Percentiles rank a stretch among this genome's conserved stretches.
Evolutionary conservation across 1,140 invertebrate genomes (phyloP).

Genomic region (Liolophura sinensis): DNA sequence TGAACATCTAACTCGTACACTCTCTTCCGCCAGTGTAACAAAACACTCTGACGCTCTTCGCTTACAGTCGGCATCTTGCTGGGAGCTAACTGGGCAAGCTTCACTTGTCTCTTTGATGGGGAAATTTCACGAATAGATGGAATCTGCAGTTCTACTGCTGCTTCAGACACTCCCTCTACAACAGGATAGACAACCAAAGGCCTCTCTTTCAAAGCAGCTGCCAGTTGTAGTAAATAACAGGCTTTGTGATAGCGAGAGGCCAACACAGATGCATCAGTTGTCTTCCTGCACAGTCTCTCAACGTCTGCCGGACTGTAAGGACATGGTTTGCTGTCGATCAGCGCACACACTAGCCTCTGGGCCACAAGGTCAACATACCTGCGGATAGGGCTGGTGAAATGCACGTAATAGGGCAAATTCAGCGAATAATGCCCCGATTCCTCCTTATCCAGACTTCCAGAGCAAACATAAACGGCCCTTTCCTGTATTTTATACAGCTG

Average conservation of each 20-base stretch:
- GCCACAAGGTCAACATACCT: constrained; percentile 90
- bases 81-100: constrained; percentile 18
- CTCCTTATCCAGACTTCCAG: constrained; percentile 11
- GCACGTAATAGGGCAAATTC: constrained; percentile 83
- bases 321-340: constrained; percentile 62
- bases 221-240: constrained; percentile 22
- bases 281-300: constrained; percentile 21
- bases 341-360: constrained; percentile 73
- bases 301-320: constrained; percentile 32
- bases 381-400: constrained; percentile 91
- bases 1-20: constrained; percentile 33
- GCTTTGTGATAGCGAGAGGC: constrained; percentile 24
- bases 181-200: constrained; percentile 29
- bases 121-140: constrained; percentile 20
- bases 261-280: constrained; percentile 10
- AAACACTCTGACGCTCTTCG: constrained; percentile 15
- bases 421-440: constrained; percentile 75
- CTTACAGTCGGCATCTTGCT: constrained; percentile 10
- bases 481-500: constrained; percentile 29
- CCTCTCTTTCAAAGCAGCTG: constrained; percentile 22
- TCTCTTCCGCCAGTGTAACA: constrained; percentile 37
- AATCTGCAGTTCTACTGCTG: constrained; percentile 26
- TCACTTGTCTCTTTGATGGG: constrained; percentile 14
- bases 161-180: constrained; percentile 29
- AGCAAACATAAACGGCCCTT: constrained; percentile 26